Base-by-base conservation (phyloP, 2,888 invertebrate species). In the Drosophila prostipennis region DNA sequence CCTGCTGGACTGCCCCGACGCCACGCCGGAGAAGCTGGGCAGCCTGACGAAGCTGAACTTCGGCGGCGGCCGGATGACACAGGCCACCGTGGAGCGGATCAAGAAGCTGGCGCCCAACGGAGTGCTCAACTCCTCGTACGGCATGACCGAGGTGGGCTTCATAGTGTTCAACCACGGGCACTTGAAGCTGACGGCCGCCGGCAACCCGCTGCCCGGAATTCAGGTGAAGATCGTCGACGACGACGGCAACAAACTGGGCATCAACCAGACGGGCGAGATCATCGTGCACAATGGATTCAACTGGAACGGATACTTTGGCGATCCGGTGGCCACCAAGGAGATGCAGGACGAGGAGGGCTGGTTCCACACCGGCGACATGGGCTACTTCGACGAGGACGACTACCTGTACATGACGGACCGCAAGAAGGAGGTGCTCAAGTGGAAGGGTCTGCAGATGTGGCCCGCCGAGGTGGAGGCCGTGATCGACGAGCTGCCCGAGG, bases 291-390 rank as follows among this genome's bases (percentile, higher is more conserved):
- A 73, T 0, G 68, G 68, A 2, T 59, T 54, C 3, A 39, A 48
- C n/a, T 90, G 91, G 89, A 70, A 71, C 16, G 91, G 91, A 0
- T 91, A 91, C 53, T 89, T 85, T 56, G 72, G 76, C 6, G 87
- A 90, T 63, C 67, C 76, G 1, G 69, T 45, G n/a, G 86, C 78
- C 13, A 89, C 89, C 4, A 59, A 69, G 10, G 45, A 60, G 16
- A 67, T 79, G 3, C 73, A 77, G 11, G 90, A 90, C 51, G 53
- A 36, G 1, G 61, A 90, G 1, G 89, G 89, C 19, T 91, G 89
- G 90, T 69, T 89, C 3, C 85, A 84, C 10, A 84, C 89, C 0
- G 91, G 91, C 0, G 91, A 91, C 64, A 46, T 91, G 56, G 91
- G 91, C 3, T 86, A 87, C 57, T 87, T 91, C 63, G 89, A 90